Evolutionary conservation across 2,888 invertebrate species (phyloP), one percentile per base, ranked within the genome.

Genomic region (Stenodema calcarata): DNA sequence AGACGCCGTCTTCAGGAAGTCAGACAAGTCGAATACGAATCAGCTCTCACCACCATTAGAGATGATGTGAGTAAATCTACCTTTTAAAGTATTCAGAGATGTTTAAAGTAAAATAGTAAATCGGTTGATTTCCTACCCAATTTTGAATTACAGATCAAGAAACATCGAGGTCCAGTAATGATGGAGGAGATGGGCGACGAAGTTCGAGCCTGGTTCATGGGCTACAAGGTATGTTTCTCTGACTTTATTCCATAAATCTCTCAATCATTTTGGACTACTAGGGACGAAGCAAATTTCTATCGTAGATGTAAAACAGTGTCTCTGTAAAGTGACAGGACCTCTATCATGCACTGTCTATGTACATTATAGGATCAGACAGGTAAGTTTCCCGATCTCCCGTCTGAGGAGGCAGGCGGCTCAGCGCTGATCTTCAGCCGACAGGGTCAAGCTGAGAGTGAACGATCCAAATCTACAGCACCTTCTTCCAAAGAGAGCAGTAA

Each of bases 321-420:
- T n/a, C n/a, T n/a, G n/a, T n/a, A n/a, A n/a, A n/a, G n/a, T n/a
- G n/a, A n/a, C n/a, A n/a, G n/a, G n/a, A n/a, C n/a, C n/a, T n/a
- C n/a, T n/a, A n/a, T n/a, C n/a, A n/a, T n/a, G n/a, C n/a, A 35
- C 35, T 35, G 2, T 35, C 35, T n/a, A 35, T 35, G 35, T 35
- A 35, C 35, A n/a, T 7, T 35, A 35, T 9, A 62, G 91, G 94
- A 95, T 54, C 94, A 95, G 89, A 96, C 96, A 6, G 96, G 95
- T 35, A 95, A 95, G 90, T 95, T 98, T 90, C 98, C 99, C 0
- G 98, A 98, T 89, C 95, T 97, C 90, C 98, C 98, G 0, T 95
- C 96, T 1, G 97, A 96, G 88, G 98, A 98, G 90, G 95, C 96
- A 89, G 98, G 98, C 9, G 97, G 98, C 0, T 98, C 98, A 0